Base-by-base conservation (phyloP, 2,113 vertebrate species). In the Craseonycteris thonglongyai region DNA sequence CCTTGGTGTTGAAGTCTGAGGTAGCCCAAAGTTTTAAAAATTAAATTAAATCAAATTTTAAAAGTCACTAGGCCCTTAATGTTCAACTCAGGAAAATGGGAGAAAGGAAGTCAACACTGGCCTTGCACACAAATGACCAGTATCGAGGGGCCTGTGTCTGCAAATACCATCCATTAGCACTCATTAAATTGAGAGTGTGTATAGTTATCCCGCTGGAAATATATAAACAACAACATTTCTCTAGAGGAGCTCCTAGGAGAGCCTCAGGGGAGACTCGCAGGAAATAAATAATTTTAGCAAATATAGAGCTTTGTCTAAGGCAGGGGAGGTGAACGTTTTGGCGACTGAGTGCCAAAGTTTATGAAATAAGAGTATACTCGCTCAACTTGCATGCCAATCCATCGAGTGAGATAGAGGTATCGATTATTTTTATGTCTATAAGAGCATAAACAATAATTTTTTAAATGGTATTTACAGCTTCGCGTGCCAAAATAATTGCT, bases 271-370 rank as follows among this genome's bases (percentile, higher is more conserved):
- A 76, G 40, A 33, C 38, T 28, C 13, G 19, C 2, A 65, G 35
- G 66, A 26, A 40, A 28, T 7, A 30, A 26, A 6, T n/a, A 35
- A 40, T 10, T 13, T 47, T 1, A 58, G 51, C 69, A 35, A 68
- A 28, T 30, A 6, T 6, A 0, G 7, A n/a, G 10, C 26, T 83
- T 45, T 38, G 28, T 33, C 0, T 35, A 5, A 28, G 7, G 9
- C 69, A n/a, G n/a, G n/a, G n/a, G n/a, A n/a, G n/a, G n/a, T n/a
- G n/a, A n/a, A n/a, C n/a, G n/a, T n/a, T n/a, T n/a, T n/a, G n/a
- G n/a, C n/a, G n/a, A n/a, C n/a, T n/a, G n/a, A n/a, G n/a, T n/a
- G n/a, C n/a, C n/a, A n/a, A n/a, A n/a, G n/a, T n/a, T n/a, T n/a
- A n/a, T n/a, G n/a, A n/a, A n/a, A n/a, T n/a, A n/a, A n/a, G n/a